Evolutionary conservation across 2,888 invertebrate species (phyloP), one percentile per base, ranked within the genome.

Genomic region (Parascotia fuliginaria): DNA sequence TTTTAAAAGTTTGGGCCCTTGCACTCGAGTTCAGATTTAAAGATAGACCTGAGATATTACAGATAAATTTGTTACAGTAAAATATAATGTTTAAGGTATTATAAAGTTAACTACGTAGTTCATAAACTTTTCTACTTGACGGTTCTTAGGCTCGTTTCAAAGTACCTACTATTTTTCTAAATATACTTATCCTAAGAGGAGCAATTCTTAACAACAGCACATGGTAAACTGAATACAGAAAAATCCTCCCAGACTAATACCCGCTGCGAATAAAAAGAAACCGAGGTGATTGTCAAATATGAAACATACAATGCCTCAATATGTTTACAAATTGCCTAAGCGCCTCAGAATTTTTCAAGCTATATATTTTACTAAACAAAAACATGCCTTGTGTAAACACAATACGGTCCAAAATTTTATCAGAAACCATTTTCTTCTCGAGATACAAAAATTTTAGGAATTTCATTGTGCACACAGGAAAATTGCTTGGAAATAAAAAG

Each of bases 251-350:
- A 42, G 49, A 39, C 47, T 48, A 45, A 31, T 31, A 36, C 29
- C n/a, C 31, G 9, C 7, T 32, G 32, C 15, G 24, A 38, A 9
- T 13, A 6, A 16, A 12, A 39, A 5, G 5, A 6, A 37, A 22
- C 6, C 3, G 9, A 64, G 46, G 53, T 65, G 65, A 65, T 65
- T 61, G 61, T 49, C 49, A 47, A 42, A 45, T 48, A 61, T 48
- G 55, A 58, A 56, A 39, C 49, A 55, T 32, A 55, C 50, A 45
- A 49, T 33, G 39, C 51, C 47, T 42, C 42, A 61, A 65, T 65
- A 54, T 61, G 65, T 60, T 60, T 53, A 65, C 55, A 52, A 56
- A 65, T 61, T 64, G 49, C 29, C 27, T 47, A 49, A 65, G 65
- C 44, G 32, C 19, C 12, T 22, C 11, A 13, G 39, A 36, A 61